Evolutionary conservation across 2,113 vertebrate genomes (phyloP).

Genomic region (Xerus inauris): DNA sequence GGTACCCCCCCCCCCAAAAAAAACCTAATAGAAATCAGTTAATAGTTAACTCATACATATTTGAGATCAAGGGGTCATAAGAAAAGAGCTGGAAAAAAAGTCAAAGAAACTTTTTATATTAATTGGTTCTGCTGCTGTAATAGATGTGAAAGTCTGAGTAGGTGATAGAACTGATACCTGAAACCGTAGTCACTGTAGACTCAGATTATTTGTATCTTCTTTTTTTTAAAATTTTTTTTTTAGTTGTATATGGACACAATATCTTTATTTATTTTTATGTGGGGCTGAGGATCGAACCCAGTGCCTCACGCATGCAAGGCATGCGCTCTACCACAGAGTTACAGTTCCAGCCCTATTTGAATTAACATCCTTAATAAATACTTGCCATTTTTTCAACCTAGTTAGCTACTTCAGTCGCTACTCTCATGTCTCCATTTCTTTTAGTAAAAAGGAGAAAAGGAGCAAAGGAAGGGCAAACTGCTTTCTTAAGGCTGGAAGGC

Average conservation of each 20-base stretch:
- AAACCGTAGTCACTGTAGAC: neutral
- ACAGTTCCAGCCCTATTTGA: no score
- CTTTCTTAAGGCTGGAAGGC: constrained; percentile 1
- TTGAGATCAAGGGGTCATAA: neutral
- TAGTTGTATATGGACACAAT: no score
- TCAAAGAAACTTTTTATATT: neutral
- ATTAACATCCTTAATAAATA: constrained; percentile 34
- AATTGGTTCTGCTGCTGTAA: constrained; percentile 1
- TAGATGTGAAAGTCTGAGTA: neutral
- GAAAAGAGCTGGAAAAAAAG: neutral
- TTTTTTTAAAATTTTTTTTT: no score
- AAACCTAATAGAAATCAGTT: constrained; percentile 31
- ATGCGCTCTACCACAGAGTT: no score
- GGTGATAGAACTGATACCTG: neutral
- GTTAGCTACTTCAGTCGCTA: neutral
- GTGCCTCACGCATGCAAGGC: no score
- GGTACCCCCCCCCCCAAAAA: no score
- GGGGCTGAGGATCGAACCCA: no score
- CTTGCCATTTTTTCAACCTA: neutral
- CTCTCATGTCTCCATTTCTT: neutral
- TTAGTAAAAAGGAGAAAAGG: neutral
- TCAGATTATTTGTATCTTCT: neutral
- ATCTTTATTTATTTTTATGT: no score
- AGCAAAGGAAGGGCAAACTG: neutral
- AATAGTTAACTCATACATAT: neutral